phyloP scores from a whole-genome alignment of 2,113 vertebrate genomes.

The Gavialis gangeticus region DNA sequence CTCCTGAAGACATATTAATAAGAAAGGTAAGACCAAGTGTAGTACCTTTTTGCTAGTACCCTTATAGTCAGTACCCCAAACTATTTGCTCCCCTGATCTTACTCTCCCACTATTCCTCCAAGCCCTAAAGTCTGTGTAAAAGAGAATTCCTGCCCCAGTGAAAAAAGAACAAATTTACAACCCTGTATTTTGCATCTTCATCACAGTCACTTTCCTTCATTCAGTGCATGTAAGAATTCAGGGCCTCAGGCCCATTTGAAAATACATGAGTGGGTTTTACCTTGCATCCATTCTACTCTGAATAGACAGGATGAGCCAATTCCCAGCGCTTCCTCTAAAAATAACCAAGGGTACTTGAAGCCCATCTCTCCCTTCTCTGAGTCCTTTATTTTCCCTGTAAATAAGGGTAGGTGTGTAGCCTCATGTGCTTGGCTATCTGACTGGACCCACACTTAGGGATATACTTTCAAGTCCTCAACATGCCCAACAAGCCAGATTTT shows the following conservation, averaged over 20 bases:
- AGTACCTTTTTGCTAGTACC: not conserved
- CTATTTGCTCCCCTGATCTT: not conserved
- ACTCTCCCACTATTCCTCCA: not conserved
- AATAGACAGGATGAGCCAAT: not conserved
- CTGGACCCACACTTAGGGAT: not conserved
- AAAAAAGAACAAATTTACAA: not conserved
- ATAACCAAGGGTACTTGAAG: not conserved
- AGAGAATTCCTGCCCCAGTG: not conserved
- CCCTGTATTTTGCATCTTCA: not conserved
- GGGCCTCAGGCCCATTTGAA: not conserved
- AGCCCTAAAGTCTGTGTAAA: not conserved
- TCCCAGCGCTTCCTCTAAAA: not conserved
- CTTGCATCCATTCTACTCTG: not conserved
- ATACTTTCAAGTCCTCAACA: not conserved
- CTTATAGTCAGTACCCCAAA: not conserved
- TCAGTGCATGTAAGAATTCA: not conserved
- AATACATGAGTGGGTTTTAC: not conserved
- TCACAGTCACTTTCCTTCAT: not conserved
- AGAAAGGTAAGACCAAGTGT: not conserved
- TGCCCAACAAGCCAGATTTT: not conserved
- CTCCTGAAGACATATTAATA: constrained; percentile 60
- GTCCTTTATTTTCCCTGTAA: not conserved
- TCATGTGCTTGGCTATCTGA: not conserved
- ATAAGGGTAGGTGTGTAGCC: not conserved
- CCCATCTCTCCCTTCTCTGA: not conserved